Conservation (phyloP, 2,113 vertebrate genomes). For the Opisthocomus hoazin region DNA sequence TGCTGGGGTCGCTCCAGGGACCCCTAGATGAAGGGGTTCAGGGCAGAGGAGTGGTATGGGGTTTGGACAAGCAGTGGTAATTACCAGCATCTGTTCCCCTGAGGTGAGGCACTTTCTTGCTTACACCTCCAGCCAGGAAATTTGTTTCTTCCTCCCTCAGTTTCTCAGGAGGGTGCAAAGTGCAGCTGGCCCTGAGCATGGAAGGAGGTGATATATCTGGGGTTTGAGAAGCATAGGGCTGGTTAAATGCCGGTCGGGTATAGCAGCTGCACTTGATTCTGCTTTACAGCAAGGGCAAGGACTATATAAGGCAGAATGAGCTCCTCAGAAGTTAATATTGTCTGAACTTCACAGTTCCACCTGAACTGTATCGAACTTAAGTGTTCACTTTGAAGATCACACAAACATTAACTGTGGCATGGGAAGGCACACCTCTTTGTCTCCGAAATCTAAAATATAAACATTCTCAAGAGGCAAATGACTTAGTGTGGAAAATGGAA, state of each 20-base stretch:
- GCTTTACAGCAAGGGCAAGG: background rate
- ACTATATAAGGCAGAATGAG: background rate
- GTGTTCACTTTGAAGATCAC: background rate
- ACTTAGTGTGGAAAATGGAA: background rate
- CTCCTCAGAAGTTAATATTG: background rate
- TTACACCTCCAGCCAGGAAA: rapidly evolving
- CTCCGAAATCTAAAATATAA: background rate
- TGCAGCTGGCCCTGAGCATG: background rate
- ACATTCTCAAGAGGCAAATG: background rate
- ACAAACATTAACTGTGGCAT: background rate
- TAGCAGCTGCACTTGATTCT: background rate
- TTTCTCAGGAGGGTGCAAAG: background rate
- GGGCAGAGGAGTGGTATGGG: background rate
- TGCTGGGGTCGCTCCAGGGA: background rate
- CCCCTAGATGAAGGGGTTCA: background rate
- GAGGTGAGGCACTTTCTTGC: background rate
- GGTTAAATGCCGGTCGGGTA: too few species aligned
- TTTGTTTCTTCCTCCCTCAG: background rate
- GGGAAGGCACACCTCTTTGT: background rate
- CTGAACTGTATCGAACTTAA: rapidly evolving
- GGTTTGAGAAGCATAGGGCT: background rate
- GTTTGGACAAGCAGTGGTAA: background rate
- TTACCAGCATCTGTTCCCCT: background rate
- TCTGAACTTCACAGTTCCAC: background rate
- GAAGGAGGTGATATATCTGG: background rate